Base-by-base conservation (phyloP, 2,113 vertebrate genomes). In the Uria aalge region DNA sequence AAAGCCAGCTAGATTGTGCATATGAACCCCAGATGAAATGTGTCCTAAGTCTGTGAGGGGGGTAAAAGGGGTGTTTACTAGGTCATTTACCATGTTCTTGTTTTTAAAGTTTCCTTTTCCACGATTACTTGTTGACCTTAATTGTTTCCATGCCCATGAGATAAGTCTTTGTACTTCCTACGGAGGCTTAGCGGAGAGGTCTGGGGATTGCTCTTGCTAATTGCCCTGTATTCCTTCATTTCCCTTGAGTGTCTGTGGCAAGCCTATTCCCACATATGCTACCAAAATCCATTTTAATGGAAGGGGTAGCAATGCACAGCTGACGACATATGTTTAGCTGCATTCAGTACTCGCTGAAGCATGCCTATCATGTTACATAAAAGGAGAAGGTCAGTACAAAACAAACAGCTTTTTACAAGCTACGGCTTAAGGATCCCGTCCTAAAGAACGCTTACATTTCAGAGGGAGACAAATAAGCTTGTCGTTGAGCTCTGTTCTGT, bases 111-210 rank as follows among this genome's bases (percentile, higher is more conserved):
- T 98, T 98, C 98, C 97, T 98, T 98, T 97, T 98, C 97, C 96
- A 96, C 72, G 52, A 96, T 98, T 96, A 96, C 95, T 98, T 97
- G 97, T 98, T 98, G 98, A 97, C 98, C 96, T 95, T 98, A 98
- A 98, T 98, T 98, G 98, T 98, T 98, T 98, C 98, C 98, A 98
- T 98, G 97, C 97, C 71, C 89, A 68, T 45, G 94, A 97, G 98
- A 98, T 95, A 96, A 91, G 56, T 96, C 97, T 97, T 97, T 86
- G 90, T 96, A 94, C 97, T 98, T 98, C 97, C 98, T 95, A 96
- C 36, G 11, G 63, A 81, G 88, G 96, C 94, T 97, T 90, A 88
- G 96, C 12, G 8, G 82, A 80, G 73, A 86, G 95, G 94, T 84
- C 79, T 87, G 95, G 97, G 94, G 53, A 95, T 96, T 95, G 97